These are phyloP conservation scores for Teleopsis dalmanni DNA, from an alignment of 1,140 invertebrate genomes.

Conservation along the genomic window DNA sequence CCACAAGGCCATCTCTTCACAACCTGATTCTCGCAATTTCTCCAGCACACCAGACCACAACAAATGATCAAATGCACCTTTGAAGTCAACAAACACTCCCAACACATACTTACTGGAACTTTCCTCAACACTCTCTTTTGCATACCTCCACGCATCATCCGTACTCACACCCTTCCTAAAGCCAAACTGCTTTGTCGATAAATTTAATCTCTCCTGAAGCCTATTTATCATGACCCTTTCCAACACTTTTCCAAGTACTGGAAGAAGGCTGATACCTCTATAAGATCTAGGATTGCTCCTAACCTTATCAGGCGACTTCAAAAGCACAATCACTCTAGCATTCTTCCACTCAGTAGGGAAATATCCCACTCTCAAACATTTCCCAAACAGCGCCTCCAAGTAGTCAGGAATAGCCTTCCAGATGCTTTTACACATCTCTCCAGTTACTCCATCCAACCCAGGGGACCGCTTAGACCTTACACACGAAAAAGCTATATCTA, in stretches of 20 bases:
- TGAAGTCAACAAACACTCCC: not conserved
- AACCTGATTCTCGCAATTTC: not conserved
- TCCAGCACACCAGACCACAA: not conserved
- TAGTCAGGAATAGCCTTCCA: not conserved
- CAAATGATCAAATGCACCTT: not conserved
- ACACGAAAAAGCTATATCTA: too few species aligned
- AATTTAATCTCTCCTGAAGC: not conserved
- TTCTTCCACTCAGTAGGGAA: too few species aligned
- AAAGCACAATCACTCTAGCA: not conserved
- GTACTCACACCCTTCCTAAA: not conserved
- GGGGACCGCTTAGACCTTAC: too few species aligned
- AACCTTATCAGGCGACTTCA: slow-evolving; percentile 1
- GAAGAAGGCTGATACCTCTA: not conserved
- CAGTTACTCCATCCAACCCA: not conserved
- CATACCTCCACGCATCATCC: not conserved
- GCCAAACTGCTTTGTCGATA: not conserved
- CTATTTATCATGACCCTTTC: too few species aligned
- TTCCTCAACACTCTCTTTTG: too few species aligned
- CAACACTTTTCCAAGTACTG: too few species aligned
- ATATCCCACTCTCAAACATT: too few species aligned
- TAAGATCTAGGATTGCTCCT: too few species aligned
- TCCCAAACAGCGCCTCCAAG: not conserved
- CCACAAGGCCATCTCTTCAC: not conserved
- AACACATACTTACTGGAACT: too few species aligned
- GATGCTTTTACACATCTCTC: slow-evolving; percentile 1